These are phyloP conservation scores for Chouioia cunea DNA, from an alignment of 2,888 invertebrate species.

Conservation along the genomic window DNA sequence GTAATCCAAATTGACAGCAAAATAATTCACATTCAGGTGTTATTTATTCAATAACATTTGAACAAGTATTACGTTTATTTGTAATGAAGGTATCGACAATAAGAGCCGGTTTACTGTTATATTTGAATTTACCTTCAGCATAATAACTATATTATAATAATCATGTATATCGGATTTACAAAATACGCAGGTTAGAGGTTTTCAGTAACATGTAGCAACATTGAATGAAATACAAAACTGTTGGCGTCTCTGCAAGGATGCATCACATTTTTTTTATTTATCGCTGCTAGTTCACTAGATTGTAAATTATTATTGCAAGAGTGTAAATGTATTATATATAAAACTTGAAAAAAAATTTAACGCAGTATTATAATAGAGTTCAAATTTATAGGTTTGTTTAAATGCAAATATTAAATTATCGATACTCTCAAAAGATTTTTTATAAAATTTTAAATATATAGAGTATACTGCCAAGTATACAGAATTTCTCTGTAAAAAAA, in stretches of 20 bases:
- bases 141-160: too few species aligned
- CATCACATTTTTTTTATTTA: neutral
- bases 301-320: neutral
- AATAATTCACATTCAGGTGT: conserved; percentile 7
- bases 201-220: neutral
- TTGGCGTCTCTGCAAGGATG: neutral
- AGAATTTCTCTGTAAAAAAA: conserved; percentile 5
- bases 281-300: neutral
- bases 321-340: too few species aligned
- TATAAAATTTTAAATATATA: conserved; percentile 9
- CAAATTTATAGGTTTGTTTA: neutral
- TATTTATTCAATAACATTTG: neutral
- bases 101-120: neutral
- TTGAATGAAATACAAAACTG: conserved; percentile 2
- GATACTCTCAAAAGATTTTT: conserved; percentile 6
- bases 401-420: conserved; percentile 3
- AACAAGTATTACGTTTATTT: neutral
- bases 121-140: too few species aligned
- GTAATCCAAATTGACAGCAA: neutral
- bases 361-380: conserved; percentile 25
- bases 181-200: too few species aligned
- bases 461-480: conserved; percentile 4
- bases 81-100: conserved; percentile 12
- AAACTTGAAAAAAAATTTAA: neutral
- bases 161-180: too few species aligned